phyloP scores from a whole-genome alignment of 2,113 vertebrate genomes.

The Lepisosteus oculatus region DNA sequence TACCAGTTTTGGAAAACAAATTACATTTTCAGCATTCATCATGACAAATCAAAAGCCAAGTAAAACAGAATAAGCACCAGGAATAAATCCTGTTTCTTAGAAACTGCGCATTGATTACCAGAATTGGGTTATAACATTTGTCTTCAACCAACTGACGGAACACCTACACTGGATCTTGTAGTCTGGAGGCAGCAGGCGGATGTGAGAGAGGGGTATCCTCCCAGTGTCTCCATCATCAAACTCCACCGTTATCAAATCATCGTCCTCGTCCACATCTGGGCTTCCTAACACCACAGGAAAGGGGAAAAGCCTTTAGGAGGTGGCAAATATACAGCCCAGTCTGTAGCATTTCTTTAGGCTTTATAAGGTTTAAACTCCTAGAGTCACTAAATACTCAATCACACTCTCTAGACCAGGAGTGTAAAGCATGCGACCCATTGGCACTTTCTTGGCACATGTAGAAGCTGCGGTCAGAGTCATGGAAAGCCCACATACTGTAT shows the following conservation, averaged over 20 bases:
- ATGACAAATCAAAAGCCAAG: constrained; percentile 30
- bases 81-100: constrained; percentile 10
- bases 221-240: constrained; percentile 96
- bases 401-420: too few relatives aligned
- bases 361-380: too few relatives aligned
- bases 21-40: constrained; percentile 13
- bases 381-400: too few relatives aligned
- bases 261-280: constrained; percentile 82
- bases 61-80: constrained; percentile 22
- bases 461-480: too few relatives aligned
- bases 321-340: too few relatives aligned
- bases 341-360: too few relatives aligned
- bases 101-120: background rate
- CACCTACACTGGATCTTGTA: constrained; percentile 98
- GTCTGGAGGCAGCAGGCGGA: constrained; percentile 90
- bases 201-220: constrained; percentile 92
- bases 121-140: too few relatives aligned
- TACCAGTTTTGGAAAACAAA: constrained; percentile 15
- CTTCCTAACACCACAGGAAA: constrained; percentile 61
- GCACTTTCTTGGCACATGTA: too few relatives aligned
- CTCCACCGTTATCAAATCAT: constrained; percentile 94
- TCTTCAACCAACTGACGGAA: background rate
- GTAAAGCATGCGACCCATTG: too few relatives aligned
- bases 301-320: background rate
- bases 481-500: too few relatives aligned